Percentiles rank a stretch among this genome's conserved stretches.
Evolutionary conservation across 2,113 vertebrate genomes (phyloP).

Genomic region (Spheniscus mendiculus): DNA sequence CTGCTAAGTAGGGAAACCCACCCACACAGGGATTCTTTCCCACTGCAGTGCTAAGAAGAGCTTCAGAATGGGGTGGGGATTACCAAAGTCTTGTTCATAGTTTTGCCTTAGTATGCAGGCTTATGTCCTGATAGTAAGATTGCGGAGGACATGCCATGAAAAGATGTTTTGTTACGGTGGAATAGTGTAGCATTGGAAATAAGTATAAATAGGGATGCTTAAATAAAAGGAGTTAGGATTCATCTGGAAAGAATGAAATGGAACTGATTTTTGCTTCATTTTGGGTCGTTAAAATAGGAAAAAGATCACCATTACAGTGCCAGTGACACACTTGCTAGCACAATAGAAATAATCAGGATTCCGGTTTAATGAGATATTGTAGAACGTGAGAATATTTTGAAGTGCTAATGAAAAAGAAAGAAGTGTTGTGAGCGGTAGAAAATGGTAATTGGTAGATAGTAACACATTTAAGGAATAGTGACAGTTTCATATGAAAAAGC

Average conservation of each 20-base stretch:
- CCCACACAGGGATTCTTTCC: neutral
- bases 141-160: neutral
- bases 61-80: neutral
- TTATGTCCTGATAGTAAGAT: neutral
- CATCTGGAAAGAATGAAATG: neutral
- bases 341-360: constrained; percentile 51
- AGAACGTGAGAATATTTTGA: constrained; percentile 4
- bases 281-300: neutral
- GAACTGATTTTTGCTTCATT: constrained; percentile 35
- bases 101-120: neutral
- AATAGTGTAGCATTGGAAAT: neutral
- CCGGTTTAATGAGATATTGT: constrained; percentile 22
- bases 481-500: constrained; percentile 8
- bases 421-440: neutral
- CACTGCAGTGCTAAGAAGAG: neutral
- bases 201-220: neutral
- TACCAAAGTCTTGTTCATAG: neutral
- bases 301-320: neutral
- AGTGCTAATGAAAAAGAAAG: constrained; percentile 27
- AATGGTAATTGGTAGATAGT: constrained; percentile 23
- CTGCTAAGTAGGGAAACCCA: neutral
- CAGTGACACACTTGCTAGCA: neutral
- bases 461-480: neutral
- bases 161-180: neutral
- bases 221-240: neutral